Conservation (phyloP, 2,797 vertebrate genomes). For the Ctenopoma multispine region DNA sequence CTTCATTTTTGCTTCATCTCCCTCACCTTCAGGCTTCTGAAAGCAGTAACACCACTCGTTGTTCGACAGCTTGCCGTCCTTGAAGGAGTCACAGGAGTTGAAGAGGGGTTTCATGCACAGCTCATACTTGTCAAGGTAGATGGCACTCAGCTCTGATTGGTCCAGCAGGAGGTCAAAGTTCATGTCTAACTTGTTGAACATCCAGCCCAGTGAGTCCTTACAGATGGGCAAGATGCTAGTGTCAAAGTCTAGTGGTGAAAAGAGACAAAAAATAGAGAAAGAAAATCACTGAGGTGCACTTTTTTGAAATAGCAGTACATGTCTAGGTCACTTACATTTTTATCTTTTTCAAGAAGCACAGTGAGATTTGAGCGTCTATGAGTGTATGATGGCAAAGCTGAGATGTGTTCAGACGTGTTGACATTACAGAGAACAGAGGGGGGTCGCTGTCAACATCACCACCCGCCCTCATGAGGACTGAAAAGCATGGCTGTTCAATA, state of each 20-base stretch:
- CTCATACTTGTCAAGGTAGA: slow-evolving; percentile 97
- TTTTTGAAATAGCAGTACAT: slow-evolving; percentile 19
- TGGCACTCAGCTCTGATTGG: slow-evolving; percentile 94
- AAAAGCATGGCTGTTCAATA: slow-evolving; percentile 35
- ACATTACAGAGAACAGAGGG: slow-evolving; percentile 60
- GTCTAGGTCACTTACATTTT: slow-evolving; percentile 13
- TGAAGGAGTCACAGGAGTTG: slow-evolving; percentile 98
- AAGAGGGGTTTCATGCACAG: slow-evolving; percentile 96
- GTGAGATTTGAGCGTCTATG: slow-evolving; percentile 19
- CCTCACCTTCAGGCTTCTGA: slow-evolving; percentile 87
- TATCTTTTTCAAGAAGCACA: slow-evolving; percentile 20
- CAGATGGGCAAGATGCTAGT: slow-evolving; percentile 98
- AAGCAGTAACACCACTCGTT: slow-evolving; percentile 99
- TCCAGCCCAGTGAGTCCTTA: slow-evolving; percentile 98
- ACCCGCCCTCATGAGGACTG: slow-evolving; percentile 28
- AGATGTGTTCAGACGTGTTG: slow-evolving; percentile 60
- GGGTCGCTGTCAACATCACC: slow-evolving; percentile 61
- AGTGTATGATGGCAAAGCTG: slow-evolving; percentile 31
- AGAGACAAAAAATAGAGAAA: neutral
- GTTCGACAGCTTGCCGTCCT: slow-evolving; percentile 97
- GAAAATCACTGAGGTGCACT: slow-evolving; percentile 1
- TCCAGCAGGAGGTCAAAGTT: slow-evolving; percentile 98
- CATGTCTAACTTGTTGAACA: slow-evolving; percentile 99
- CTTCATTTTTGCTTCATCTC: too few species aligned
- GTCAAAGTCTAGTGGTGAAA: slow-evolving; percentile 88